Evolutionary conservation across 2,888 invertebrate genomes (phyloP).

Genomic region (Subacronicta megacephala): DNA sequence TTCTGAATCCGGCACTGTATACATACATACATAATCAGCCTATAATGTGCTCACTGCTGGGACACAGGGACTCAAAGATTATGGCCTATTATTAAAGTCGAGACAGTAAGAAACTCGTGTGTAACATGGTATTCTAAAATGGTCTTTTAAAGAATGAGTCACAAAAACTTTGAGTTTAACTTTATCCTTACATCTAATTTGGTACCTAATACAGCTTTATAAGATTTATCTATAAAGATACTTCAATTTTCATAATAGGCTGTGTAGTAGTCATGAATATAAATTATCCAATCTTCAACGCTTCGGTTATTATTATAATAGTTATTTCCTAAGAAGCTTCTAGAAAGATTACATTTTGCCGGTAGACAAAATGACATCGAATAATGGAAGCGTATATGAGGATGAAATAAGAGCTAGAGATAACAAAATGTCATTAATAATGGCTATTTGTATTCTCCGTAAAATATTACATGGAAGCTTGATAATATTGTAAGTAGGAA

Average conservation of each 20-base stretch:
- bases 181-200: neutral
- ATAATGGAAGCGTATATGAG: constrained; percentile 30
- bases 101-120: too few species aligned
- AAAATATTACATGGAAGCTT: constrained; percentile 2
- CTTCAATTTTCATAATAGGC: constrained; percentile 29
- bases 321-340: constrained; percentile 42
- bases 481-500: constrained; percentile 18
- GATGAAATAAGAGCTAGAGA: constrained; percentile 33
- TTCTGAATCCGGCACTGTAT: too few species aligned
- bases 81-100: too few species aligned
- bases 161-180: too few species aligned
- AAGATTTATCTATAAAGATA: constrained; percentile 2
- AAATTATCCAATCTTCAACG: constrained; percentile 60
- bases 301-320: constrained; percentile 33
- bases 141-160: too few species aligned
- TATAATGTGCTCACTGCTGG: too few species aligned
- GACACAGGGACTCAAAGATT: too few species aligned
- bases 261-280: constrained; percentile 60
- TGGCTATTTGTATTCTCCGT: constrained; percentile 23
- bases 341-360: constrained; percentile 16
- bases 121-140: too few species aligned
- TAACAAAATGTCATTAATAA: constrained; percentile 41
- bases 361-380: constrained; percentile 32
- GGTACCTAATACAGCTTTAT: constrained; percentile 6
- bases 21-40: too few species aligned